Evolutionary conservation across 2,113 vertebrate genomes (phyloP).

Genomic region (Casuarius casuarius): DNA sequence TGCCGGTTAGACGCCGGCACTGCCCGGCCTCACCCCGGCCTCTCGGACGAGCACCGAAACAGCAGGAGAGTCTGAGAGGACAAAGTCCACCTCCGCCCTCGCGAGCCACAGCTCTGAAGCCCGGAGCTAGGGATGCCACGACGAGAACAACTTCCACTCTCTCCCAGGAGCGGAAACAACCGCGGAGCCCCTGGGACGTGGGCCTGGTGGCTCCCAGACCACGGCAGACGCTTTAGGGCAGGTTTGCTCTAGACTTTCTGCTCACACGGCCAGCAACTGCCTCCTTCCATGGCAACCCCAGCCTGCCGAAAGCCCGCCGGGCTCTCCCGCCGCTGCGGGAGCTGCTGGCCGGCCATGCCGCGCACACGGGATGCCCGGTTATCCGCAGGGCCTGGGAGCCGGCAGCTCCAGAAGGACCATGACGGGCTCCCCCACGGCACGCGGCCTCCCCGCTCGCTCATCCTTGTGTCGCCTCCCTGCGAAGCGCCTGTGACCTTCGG

Average conservation of each 20-base stretch:
- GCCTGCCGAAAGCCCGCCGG: neutral
- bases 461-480: neutral
- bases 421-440: neutral
- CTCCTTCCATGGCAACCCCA: neutral
- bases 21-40: too few relatives aligned
- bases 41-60: too few relatives aligned
- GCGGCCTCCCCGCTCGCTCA: neutral
- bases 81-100: too few relatives aligned
- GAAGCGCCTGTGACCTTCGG: neutral
- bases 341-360: too few relatives aligned
- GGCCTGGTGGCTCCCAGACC: neutral
- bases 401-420: accelerated
- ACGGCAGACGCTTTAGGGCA: accelerated
- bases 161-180: neutral
- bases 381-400: neutral
- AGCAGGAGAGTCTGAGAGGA: neutral
- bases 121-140: neutral
- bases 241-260: too few relatives aligned
- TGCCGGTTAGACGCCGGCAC: neutral
- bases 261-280: too few relatives aligned
- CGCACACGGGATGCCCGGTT: neutral
- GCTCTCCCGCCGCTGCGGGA: neutral
- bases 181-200: accelerated
- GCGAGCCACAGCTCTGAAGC: neutral
- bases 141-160: neutral